phyloP scores from a whole-genome alignment of 2,888 invertebrate species.

The Coleophora flavipennella region DNA sequence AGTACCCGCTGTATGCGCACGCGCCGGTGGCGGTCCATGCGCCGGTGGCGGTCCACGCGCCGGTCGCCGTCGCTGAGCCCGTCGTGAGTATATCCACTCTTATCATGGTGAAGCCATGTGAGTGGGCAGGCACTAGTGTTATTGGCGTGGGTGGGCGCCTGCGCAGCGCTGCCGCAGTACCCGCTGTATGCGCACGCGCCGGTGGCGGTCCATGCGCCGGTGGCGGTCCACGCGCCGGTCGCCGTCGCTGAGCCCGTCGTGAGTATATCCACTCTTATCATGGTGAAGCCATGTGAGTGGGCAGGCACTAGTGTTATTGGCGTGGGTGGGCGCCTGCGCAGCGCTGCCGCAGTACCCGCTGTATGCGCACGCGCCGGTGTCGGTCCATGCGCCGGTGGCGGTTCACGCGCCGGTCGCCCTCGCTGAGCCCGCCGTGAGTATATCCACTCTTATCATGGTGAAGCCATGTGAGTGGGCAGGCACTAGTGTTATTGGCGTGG shows the following conservation, averaged over 20 bases:
- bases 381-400: too few relatives aligned
- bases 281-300: too few relatives aligned
- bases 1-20: slow-evolving; percentile 25
- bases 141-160: slow-evolving; percentile 38
- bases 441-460: too few relatives aligned
- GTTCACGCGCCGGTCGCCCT: slow-evolving; percentile 19
- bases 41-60: slow-evolving; percentile 17
- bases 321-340: slow-evolving; percentile 34
- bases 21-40: too few relatives aligned
- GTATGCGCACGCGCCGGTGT: slow-evolving; percentile 19
- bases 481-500: slow-evolving; percentile 37
- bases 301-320: slow-evolving; percentile 40
- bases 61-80: slow-evolving; percentile 34
- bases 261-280: too few relatives aligned
- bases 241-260: slow-evolving; percentile 43
- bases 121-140: slow-evolving; percentile 42
- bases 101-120: too few relatives aligned
- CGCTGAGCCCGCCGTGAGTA: slow-evolving; percentile 49
- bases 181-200: slow-evolving; percentile 23
- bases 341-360: slow-evolving; percentile 35
- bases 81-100: too few relatives aligned
- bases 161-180: slow-evolving; percentile 35
- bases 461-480: too few relatives aligned
- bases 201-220: too few relatives aligned
- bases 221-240: slow-evolving; percentile 19